Conservation (phyloP, 2,888 invertebrate species). For the Ferrisia virgata region DNA sequence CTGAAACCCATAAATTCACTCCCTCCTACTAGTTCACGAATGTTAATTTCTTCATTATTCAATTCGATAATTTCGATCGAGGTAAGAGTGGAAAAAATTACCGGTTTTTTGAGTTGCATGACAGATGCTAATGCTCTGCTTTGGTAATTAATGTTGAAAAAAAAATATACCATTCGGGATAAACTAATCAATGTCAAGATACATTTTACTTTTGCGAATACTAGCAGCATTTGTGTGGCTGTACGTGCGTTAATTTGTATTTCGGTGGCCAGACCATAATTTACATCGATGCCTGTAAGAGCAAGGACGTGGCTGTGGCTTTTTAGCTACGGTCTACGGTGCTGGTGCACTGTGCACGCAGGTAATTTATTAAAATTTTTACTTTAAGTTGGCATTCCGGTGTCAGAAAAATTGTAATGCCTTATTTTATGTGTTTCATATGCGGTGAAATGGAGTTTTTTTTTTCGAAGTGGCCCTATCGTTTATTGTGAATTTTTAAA, state of each 20-base stretch:
- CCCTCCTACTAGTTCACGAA: background rate
- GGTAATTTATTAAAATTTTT: slow-evolving; percentile 23
- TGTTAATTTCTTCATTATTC: slow-evolving; percentile 31
- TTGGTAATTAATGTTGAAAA: slow-evolving; percentile 9
- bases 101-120: slow-evolving; percentile 3
- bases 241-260: background rate
- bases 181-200: slow-evolving; percentile 9
- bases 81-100: slow-evolving; percentile 19
- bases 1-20: slow-evolving; percentile 27
- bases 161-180: background rate
- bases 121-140: background rate
- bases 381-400: background rate
- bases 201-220: slow-evolving; percentile 1
- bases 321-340: background rate
- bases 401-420: background rate
- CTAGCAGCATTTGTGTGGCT: background rate
- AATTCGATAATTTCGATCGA: slow-evolving; percentile 25
- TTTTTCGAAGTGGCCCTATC: background rate
- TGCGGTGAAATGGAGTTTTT: background rate
- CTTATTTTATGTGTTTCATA: slow-evolving; percentile 2
- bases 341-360: background rate
- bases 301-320: background rate
- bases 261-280: background rate
- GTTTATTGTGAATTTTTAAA: background rate
- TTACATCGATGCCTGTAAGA: background rate